These are phyloP conservation scores for Cephalopterus ornatus DNA, from an alignment of 2,113 vertebrate species.

Conservation along the genomic window DNA sequence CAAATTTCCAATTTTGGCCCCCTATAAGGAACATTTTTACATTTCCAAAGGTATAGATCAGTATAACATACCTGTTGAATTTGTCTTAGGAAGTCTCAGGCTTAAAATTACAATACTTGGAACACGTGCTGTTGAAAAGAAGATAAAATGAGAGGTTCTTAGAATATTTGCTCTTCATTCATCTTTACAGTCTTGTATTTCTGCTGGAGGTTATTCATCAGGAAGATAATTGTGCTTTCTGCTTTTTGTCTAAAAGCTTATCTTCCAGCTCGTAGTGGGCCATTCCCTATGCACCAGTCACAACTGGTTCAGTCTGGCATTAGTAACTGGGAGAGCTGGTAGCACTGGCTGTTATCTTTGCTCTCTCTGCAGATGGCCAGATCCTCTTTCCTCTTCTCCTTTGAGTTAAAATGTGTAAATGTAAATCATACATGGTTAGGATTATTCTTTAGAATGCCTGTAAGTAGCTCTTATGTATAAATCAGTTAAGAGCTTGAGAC, in stretches of 20 bases:
- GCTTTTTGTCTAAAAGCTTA: neutral
- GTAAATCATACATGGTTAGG: slow-evolving; percentile 5
- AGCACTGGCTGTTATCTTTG: neutral
- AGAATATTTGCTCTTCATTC: neutral
- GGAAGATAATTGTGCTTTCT: slow-evolving; percentile 1
- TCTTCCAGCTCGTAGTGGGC: neutral
- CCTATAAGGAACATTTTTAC: neutral
- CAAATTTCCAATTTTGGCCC: neutral
- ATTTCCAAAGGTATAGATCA: neutral
- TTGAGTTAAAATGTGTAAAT: slow-evolving; percentile 25
- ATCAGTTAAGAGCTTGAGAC: slow-evolving; percentile 13
- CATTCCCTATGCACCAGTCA: neutral
- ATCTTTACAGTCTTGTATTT: neutral
- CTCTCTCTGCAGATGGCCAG: slow-evolving; percentile 11
- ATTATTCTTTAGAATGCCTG: slow-evolving; percentile 32
- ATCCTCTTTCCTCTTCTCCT: slow-evolving; percentile 28
- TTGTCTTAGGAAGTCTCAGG: neutral
- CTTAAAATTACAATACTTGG: neutral
- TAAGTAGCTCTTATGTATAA: slow-evolving; percentile 23
- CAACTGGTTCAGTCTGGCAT: slow-evolving; percentile 23
- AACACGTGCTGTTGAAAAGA: neutral
- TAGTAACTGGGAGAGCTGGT: slow-evolving; percentile 11
- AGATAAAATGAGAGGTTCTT: neutral
- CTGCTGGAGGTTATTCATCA: neutral
- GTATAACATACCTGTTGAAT: neutral